phyloP scores from a whole-genome alignment of 2,113 vertebrate genomes.

The Heterotis niloticus region DNA sequence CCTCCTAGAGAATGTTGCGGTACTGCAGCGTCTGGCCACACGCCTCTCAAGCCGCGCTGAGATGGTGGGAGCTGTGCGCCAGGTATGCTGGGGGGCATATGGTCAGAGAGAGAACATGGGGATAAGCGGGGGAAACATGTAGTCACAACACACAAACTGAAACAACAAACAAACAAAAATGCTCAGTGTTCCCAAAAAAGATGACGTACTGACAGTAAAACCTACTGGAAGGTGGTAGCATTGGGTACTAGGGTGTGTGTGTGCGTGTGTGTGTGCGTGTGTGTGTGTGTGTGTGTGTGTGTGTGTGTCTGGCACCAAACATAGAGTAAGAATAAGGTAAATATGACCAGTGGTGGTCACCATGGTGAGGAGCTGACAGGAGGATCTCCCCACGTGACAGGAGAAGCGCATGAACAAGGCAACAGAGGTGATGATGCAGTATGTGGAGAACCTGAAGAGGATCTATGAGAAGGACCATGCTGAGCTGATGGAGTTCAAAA shows the following conservation, averaged over 20 bases:
- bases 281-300: no score
- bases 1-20: conserved; percentile 77
- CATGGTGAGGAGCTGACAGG: no score
- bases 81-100: conserved; percentile 61
- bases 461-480: conserved; percentile 96
- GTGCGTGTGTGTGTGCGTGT: no score
- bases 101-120: neutral
- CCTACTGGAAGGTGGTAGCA: no score
- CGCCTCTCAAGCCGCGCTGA: conserved; percentile 89
- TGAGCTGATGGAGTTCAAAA: conserved; percentile 94
- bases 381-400: conserved; percentile 51
- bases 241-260: no score
- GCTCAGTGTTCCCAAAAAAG: no score
- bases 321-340: no score
- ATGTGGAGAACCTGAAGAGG: conserved; percentile 94
- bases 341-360: no score
- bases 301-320: no score
- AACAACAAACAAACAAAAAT: no score
- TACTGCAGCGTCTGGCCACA: conserved; percentile 79
- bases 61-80: conserved; percentile 89
- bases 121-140: neutral
- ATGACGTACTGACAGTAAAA: no score
- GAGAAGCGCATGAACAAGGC: conserved; percentile 97
- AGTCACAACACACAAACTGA: neutral
- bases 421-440: conserved; percentile 98